Evolutionary conservation across 2,797 vertebrate genomes (phyloP), one percentile per base, ranked within the genome.

Genomic region (Chrysocyon brachyurus): DNA sequence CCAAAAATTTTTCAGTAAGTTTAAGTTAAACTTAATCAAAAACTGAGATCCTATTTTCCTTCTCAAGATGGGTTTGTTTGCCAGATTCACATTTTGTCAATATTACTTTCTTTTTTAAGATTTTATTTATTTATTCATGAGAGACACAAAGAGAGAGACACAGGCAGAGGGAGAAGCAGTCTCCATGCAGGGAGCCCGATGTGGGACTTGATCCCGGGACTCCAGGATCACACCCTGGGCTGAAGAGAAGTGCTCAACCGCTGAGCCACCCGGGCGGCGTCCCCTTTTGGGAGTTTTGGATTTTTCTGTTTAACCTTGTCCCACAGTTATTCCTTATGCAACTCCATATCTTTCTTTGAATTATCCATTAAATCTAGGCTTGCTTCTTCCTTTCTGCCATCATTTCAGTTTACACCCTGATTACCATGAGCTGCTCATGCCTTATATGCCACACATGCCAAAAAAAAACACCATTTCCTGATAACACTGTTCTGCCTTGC

Each of bases 371-470:
- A 40, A 46, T 46, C 52, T 28, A 33, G 24, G 16, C n/a, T 66
- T 73, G 28, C 8, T 31, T 21, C 6, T 64, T 46, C 31, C 11
- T 63, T 59, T 75, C 49, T 64, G 21, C 28, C 12, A 12, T 40
- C 33, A 12, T 26, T 28, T 10, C 2, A 9, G 12, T 12, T 36
- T 61, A 9, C 36, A 12, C 31, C 15, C 6, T 87, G 22, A 33
- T 78, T 28, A 3, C 21, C 19, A 0, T 52, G 46, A 54, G 5
- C 21, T 31, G 15, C 46, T 52, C 6, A 9, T 1, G 3, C 1
- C 64, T 33, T 15, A 0, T 49, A 3, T n/a, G 40, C 12, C 64
- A n/a, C 9, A 40, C 8, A 12, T 0, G n/a, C 22, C 6, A n/a
- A 33, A 8, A 33, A 8, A 36, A 31, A 66, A 17, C 17, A 16